These are phyloP conservation scores for Alexandromys fortis DNA, from an alignment of 2,113 vertebrate genomes.

Conservation along the genomic window DNA sequence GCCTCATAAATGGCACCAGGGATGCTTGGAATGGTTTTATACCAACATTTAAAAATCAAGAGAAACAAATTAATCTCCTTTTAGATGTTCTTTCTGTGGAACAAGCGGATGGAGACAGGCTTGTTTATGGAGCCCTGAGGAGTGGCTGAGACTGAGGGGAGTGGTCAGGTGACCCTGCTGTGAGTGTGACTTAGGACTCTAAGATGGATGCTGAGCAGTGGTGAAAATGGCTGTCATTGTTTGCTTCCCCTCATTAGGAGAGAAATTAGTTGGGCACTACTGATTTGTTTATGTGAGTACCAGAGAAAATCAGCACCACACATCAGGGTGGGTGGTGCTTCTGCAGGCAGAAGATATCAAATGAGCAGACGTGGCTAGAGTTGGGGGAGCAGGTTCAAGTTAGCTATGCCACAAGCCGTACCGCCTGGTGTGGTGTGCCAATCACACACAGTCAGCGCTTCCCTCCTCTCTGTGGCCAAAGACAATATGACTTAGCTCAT, in stretches of 20 bases:
- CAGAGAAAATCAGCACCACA: background rate
- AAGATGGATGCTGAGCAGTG: background rate
- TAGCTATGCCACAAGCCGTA: background rate
- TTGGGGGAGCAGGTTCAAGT: background rate
- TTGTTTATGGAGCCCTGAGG: background rate
- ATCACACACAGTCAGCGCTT: rapidly evolving
- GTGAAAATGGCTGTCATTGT: background rate
- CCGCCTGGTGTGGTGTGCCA: background rate
- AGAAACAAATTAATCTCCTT: slow-evolving; percentile 15
- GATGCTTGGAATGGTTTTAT: slow-evolving; percentile 7
- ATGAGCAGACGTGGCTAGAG: background rate
- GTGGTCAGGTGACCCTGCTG: background rate
- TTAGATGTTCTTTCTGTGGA: background rate
- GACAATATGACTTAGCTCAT: background rate
- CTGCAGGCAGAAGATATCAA: background rate
- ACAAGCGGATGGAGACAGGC: background rate
- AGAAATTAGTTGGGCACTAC: background rate
- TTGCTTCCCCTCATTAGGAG: slow-evolving; percentile 10
- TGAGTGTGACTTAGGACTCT: background rate
- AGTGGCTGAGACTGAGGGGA: background rate
- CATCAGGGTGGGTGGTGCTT: background rate
- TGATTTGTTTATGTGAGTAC: background rate
- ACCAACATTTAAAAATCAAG: background rate
- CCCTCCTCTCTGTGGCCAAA: background rate
- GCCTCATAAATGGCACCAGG: background rate